Base-by-base conservation (phyloP, 2,888 invertebrate genomes). In the Phymatocera aterrima region DNA sequence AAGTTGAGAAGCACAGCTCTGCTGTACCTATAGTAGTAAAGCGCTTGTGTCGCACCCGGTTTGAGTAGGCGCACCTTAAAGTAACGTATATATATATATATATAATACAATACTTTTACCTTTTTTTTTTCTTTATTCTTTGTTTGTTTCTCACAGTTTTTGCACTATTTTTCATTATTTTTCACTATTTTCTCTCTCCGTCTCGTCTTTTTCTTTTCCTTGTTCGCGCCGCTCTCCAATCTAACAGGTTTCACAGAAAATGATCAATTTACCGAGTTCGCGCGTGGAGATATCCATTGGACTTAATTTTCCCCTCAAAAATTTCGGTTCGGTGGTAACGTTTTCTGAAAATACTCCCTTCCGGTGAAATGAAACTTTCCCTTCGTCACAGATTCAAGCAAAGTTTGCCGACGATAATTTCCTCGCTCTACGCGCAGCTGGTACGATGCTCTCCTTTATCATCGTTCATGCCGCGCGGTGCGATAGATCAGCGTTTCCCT, bases 1-100 rank as follows among this genome's bases (percentile, higher is more conserved):
- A 91, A 91, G 90, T 91, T 87, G 84, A 83, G 85, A 85, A 85
- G 81, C 82, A 80, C 84, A 82, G 77, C 82, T 85, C 84, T 83
- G 84, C 85, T 86, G 77, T 77, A n/a, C n/a, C n/a, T n/a, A n/a
- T n/a, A 83, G 83, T 86, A 86, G 84, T 86, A 86, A 87, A 87
- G 83, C 84, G 87, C 85, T 87, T 87, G 81, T 85, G 82, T 86
- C 84, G 84, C 86, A 86, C 75, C 57, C 85, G 83, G 85, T 83
- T 85, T 84, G 85, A 86, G 85, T 87, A 86, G 85, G 84, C 86
- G 85, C 85, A 86, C 85, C 83, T 83, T 84, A 84, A 82, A 83
- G 78, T 81, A 79, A 78, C 80, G 83, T 81, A 85, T 84, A 83
- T 78, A 12, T 40, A 75, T 40, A 68, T 18, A 54, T 31, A 43